These are phyloP conservation scores for Colius striatus DNA, from an alignment of 2,113 vertebrate species.

Conservation along the genomic window DNA sequence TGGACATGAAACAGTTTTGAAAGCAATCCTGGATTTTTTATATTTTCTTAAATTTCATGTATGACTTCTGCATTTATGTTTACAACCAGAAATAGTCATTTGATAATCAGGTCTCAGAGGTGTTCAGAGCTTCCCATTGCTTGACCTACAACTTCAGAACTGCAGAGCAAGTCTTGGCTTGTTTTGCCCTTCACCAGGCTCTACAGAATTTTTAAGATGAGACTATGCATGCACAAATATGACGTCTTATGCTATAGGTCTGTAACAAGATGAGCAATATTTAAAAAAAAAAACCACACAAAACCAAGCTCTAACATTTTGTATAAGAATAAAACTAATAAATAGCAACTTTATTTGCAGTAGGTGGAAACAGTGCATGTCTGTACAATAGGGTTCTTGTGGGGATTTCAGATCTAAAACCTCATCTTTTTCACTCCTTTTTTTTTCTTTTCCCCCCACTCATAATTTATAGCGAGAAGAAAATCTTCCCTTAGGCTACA, in stretches of 20 bases:
- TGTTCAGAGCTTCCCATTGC: slow-evolving; percentile 28
- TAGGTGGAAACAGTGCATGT: neutral
- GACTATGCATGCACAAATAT: neutral
- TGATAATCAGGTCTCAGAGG: slow-evolving; percentile 33
- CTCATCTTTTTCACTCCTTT: neutral
- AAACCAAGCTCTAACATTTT: neutral
- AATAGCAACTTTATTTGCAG: neutral
- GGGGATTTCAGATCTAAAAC: slow-evolving; percentile 9
- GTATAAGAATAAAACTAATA: neutral
- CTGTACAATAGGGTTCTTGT: neutral
- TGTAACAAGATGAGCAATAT: neutral
- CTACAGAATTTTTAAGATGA: slow-evolving; percentile 38
- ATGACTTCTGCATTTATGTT: neutral
- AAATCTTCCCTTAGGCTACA: slow-evolving; percentile 19
- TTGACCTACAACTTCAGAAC: slow-evolving; percentile 71
- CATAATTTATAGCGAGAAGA: slow-evolving; percentile 38
- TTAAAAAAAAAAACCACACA: neutral
- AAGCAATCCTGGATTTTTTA: neutral
- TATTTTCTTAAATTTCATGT: neutral
- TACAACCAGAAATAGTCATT: slow-evolving; percentile 44
- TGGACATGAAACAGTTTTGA: neutral
- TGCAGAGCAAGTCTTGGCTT: slow-evolving; percentile 67
- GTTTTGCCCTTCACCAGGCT: slow-evolving; percentile 45
- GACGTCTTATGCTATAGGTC: neutral
- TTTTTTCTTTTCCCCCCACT: neutral